Percentiles rank a stretch among this genome's conserved stretches.
These are phyloP conservation scores for Dasypus novemcinctus DNA, from an alignment of 2,113 vertebrate genomes.

Conservation along the genomic window DNA sequence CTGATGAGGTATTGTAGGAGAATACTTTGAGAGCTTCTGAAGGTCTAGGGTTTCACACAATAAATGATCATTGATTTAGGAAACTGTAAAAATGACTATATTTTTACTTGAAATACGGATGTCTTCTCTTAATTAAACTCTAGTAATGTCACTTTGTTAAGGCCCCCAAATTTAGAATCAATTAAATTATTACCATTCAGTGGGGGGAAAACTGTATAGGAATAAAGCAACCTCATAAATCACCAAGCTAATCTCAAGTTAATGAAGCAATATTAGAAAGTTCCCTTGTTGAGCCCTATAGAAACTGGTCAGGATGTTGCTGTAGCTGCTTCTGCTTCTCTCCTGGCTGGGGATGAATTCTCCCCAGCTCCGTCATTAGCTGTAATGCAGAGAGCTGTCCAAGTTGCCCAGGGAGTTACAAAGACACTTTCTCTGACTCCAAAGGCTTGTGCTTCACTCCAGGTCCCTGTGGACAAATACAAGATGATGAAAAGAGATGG, in stretches of 20 bases:
- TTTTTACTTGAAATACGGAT: conserved; percentile 17
- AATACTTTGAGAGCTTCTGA: background rate
- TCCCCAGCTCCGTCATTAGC: background rate
- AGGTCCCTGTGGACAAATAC: background rate
- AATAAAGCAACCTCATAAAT: conserved; percentile 45
- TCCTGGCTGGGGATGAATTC: background rate
- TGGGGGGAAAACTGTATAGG: background rate
- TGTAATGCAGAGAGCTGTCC: background rate
- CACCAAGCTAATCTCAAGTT: conserved; percentile 33
- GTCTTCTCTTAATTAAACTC: background rate
- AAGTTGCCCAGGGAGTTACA: background rate
- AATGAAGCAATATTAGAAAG: conserved; percentile 37
- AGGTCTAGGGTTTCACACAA: background rate
- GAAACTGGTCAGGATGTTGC: background rate
- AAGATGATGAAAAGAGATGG: background rate
- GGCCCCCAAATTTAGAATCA: background rate
- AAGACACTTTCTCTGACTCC: background rate
- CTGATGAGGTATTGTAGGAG: background rate
- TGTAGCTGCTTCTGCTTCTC: background rate
- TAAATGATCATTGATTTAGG: background rate
- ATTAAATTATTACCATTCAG: background rate
- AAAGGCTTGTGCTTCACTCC: background rate
- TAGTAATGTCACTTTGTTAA: conserved; percentile 43
- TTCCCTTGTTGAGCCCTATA: background rate
- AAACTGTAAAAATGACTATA: background rate